Evolutionary conservation across 1,140 invertebrate species (phyloP).

Genomic region (Tetramorium parvispinum): DNA sequence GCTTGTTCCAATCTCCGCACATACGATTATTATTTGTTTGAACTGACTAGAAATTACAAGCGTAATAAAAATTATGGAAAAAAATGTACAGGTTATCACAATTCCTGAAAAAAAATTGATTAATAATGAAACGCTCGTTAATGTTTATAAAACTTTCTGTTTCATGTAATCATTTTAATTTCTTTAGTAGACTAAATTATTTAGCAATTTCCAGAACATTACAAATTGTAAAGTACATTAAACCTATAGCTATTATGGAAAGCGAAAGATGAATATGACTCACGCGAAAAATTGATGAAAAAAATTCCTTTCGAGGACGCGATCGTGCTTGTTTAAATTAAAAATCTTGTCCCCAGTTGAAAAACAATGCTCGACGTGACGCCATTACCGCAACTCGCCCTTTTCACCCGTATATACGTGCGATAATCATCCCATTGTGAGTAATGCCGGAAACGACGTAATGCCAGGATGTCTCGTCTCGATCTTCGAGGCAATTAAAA

Average conservation of each 20-base stretch:
- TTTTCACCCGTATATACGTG: slow-evolving; percentile 32
- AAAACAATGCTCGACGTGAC: slow-evolving; percentile 28
- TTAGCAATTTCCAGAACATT: background rate
- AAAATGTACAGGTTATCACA: background rate
- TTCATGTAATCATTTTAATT: background rate
- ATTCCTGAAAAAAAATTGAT: background rate
- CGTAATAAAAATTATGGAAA: background rate
- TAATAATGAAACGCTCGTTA: background rate
- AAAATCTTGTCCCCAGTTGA: slow-evolving; percentile 18
- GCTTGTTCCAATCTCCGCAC: slow-evolving; percentile 2
- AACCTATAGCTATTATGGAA: background rate
- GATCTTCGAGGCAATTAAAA: slow-evolving; percentile 66
- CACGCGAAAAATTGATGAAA: background rate
- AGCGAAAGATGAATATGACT: background rate
- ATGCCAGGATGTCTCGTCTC: slow-evolving; percentile 55
- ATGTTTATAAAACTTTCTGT: background rate
- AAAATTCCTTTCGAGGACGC: background rate
- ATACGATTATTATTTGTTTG: slow-evolving; percentile 34
- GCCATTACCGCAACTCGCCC: slow-evolving; percentile 36
- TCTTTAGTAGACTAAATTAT: slow-evolving; percentile 2
- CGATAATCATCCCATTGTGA: slow-evolving; percentile 55
- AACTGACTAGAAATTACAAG: background rate
- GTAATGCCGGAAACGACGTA: slow-evolving; percentile 61
- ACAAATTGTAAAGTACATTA: background rate
- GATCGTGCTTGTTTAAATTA: slow-evolving; percentile 54